These are phyloP conservation scores for Gnathonemus longibarbis DNA, from an alignment of 2,113 vertebrate species.

Conservation along the genomic window DNA sequence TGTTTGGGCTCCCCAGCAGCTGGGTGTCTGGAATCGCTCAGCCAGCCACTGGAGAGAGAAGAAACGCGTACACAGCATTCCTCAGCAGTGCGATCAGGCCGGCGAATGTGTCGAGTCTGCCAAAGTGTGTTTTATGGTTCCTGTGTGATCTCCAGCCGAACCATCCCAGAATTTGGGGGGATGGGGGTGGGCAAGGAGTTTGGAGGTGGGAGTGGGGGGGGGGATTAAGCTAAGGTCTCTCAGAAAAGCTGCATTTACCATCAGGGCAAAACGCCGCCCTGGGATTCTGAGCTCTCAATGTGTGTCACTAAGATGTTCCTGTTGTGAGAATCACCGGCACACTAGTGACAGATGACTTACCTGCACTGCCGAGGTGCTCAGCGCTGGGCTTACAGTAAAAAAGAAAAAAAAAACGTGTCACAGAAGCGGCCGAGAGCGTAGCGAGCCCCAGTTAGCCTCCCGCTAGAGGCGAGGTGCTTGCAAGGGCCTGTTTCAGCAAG, in stretches of 20 bases:
- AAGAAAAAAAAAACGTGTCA: not conserved
- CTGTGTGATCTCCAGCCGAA: not conserved
- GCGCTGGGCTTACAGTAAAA: constrained; percentile 22
- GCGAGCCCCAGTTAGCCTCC: not conserved
- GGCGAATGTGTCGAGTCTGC: constrained; percentile 7
- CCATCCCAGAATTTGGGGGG: not conserved
- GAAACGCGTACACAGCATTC: constrained; percentile 10
- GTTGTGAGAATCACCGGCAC: not conserved
- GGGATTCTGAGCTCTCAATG: not conserved
- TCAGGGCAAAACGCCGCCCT: not conserved
- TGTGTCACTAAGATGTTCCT: not conserved
- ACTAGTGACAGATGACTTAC: constrained; percentile 20
- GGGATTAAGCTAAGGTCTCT: not conserved
- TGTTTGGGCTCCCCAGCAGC: constrained; percentile 3
- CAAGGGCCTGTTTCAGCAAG: not conserved
- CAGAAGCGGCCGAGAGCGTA: constrained; percentile 29
- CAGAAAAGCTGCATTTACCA: not conserved
- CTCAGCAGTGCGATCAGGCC: constrained; percentile 17
- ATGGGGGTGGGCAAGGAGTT: not conserved
- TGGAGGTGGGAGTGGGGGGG: not conserved
- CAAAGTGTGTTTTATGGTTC: constrained; percentile 14
- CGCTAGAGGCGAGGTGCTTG: constrained; percentile 12
- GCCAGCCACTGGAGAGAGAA: not conserved
- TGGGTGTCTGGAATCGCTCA: constrained; percentile 12
- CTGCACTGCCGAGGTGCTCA: constrained; percentile 23